phyloP scores from a whole-genome alignment of 2,888 invertebrate genomes.

The Scaptomyza polygonia region DNA sequence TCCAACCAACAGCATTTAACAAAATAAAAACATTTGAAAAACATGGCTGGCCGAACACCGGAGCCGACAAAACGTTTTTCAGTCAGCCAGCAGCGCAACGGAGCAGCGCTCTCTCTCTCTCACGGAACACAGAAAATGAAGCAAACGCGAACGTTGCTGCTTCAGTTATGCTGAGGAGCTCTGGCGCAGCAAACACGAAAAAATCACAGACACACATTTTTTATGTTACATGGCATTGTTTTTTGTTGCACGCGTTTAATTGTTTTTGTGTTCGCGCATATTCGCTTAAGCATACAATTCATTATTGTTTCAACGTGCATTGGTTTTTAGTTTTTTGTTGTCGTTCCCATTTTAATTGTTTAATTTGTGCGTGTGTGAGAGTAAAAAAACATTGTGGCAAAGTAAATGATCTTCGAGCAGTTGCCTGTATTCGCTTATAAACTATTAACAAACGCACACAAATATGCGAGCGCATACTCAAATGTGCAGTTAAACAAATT shows the following conservation, averaged over 20 bases:
- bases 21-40: no score
- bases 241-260: slow-evolving; percentile 57
- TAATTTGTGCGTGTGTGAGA: slow-evolving; percentile 18
- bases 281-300: slow-evolving; percentile 20
- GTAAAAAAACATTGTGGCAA: slow-evolving; percentile 13
- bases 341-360: slow-evolving; percentile 25
- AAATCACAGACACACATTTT: slow-evolving; percentile 40
- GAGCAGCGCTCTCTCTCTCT: slow-evolving; percentile 54
- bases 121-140: slow-evolving; percentile 10
- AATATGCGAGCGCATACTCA: slow-evolving; percentile 3
- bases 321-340: slow-evolving; percentile 20
- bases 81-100: slow-evolving; percentile 27
- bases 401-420: slow-evolving; percentile 18
- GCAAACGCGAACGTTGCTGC: slow-evolving; percentile 53
- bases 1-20: no score
- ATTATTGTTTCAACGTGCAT: slow-evolving; percentile 1
- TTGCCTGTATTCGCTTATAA: slow-evolving; percentile 26
- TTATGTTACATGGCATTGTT: slow-evolving; percentile 63
- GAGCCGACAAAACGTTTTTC: no score
- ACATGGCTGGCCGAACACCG: no score
- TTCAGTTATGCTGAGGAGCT: slow-evolving; percentile 83
- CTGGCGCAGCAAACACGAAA: slow-evolving; percentile 82
- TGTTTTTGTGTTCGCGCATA: slow-evolving; percentile 25
- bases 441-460: slow-evolving; percentile 31
- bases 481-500: slow-evolving; percentile 41